Base-by-base conservation (phyloP, 2,113 vertebrate species). In the Pantherophis guttatus region DNA sequence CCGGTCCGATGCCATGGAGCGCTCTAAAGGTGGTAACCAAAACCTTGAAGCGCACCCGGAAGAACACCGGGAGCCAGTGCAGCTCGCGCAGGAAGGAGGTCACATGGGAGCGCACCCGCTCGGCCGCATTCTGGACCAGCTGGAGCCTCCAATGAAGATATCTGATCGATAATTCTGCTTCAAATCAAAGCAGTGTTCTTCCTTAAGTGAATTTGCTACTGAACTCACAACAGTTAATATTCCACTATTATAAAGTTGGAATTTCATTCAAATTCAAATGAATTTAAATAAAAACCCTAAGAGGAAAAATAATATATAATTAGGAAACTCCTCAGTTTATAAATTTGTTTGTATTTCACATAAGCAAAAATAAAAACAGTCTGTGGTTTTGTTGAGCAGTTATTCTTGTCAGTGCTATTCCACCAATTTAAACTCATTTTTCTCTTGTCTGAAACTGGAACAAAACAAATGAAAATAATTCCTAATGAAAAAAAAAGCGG, bases 401-500 rank as follows among this genome's bases (percentile, higher is more conserved):
- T 94, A 57, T 91, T 93, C 81, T 91, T 91, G 92, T 10, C 15
- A 15, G 8, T 50, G 95, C 94, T 50, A 26, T 21, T 53, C n/a
- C n/a, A 39, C 29, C 29, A 75, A 19, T 39, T 93, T 95, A 96
- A 96, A 93, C 91, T 0, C 58, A 24, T 53, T 86, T 93, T 96
- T 94, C 26, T 4, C 95, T 95, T 94, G 92, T 59, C 95, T 96
- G 81, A 93, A 95, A 94, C 91, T 92, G 87, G 50, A 94, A 91
- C 95, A 93, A 89, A 90, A 94, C 94, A 86, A 95, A 58, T 92
- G 94, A 93, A 94, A 96, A 58, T 90, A 96, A 96, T 92, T 94
- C 92, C 89, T 94, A 86, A 3, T 90, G 19, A 94, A 59, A 93
- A 96, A 94, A 85, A 33, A 96, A 96, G 94, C 96, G 96, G 95